Percentiles rank a stretch among this genome's conserved stretches.
These are phyloP conservation scores for Chionoecetes opilio DNA, from an alignment of 1,140 invertebrate species.

Conservation along the genomic window DNA sequence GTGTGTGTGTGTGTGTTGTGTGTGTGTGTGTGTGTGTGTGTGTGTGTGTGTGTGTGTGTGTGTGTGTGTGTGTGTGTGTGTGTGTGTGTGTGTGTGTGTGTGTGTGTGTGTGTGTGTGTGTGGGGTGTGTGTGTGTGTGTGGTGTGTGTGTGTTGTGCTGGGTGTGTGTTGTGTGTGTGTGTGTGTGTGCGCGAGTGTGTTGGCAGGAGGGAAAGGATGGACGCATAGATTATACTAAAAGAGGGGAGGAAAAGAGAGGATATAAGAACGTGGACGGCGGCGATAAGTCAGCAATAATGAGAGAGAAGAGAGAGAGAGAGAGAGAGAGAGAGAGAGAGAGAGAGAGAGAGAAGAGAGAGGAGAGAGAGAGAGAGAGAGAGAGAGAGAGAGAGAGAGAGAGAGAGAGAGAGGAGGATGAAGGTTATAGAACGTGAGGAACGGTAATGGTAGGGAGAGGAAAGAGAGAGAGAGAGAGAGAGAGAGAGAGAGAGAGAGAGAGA, in stretches of 20 bases:
- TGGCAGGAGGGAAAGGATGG: neutral
- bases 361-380: conserved; percentile 23
- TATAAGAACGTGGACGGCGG: neutral
- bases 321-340: neutral
- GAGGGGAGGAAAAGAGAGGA: conserved; percentile 14
- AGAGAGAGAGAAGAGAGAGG: neutral
- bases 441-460: no score
- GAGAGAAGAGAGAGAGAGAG: neutral
- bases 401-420: neutral
- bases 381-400: neutral
- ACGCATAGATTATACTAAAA: neutral
- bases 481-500: no score
- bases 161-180: neutral
- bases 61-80: neutral
- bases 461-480: no score
- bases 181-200: neutral
- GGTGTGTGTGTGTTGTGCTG: no score
- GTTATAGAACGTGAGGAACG: no score
- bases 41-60: no score
- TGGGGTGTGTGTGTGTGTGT: neutral
- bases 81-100: no score
- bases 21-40: no score
- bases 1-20: no score
- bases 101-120: no score
- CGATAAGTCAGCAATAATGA: neutral